Percentiles rank a stretch among this genome's conserved stretches.
phyloP scores from a whole-genome alignment of 64 coral and sea anemone genomes.

The Porites lutea region DNA sequence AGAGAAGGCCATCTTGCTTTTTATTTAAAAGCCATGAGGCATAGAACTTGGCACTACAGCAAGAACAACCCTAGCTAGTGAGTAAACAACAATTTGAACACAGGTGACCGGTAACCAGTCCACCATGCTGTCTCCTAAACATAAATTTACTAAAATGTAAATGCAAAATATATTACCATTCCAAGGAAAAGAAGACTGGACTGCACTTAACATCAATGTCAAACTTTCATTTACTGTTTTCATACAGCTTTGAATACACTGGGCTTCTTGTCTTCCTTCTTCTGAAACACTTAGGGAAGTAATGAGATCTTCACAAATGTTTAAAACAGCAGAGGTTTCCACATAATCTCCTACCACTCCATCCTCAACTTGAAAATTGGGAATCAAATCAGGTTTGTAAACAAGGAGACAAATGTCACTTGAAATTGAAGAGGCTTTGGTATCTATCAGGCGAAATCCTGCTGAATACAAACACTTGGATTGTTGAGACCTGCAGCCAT shows the following conservation, averaged over 20 bases:
- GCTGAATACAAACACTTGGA: conserved; percentile 1
- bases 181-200: not conserved
- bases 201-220: not conserved
- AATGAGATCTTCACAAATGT: conserved; percentile 13
- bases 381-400: conserved; percentile 2
- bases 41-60: too few species aligned
- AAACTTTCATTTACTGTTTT: not conserved
- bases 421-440: not conserved
- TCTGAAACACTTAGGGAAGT: not conserved
- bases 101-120: too few species aligned
- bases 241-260: not conserved
- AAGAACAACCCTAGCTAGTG: too few species aligned
- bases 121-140: too few species aligned
- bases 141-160: too few species aligned
- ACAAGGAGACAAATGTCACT: not conserved
- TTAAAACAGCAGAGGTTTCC: not conserved
- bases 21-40: too few species aligned
- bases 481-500: not conserved
- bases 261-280: not conserved
- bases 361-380: conserved; percentile 19
- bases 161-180: not conserved
- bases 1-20: too few species aligned
- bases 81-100: too few species aligned
- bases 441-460: conserved; percentile 28
- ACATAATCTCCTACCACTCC: not conserved